Percentiles rank a stretch among this genome's conserved stretches.
Conservation (phyloP, 2,113 vertebrate species). For the Carollia perspicillata region DNA sequence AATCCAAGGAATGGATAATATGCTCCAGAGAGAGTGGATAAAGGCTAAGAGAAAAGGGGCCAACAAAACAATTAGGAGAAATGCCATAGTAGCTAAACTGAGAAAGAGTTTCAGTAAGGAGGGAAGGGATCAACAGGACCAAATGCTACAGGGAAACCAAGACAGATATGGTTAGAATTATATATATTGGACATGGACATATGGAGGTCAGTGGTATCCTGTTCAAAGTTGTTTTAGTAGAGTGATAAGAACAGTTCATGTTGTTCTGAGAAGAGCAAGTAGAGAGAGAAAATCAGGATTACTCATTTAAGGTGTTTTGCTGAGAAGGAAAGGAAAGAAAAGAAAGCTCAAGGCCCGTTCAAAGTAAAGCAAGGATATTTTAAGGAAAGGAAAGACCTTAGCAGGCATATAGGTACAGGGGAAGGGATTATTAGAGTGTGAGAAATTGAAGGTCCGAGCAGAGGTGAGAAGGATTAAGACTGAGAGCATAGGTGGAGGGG, state of each 20-base stretch:
- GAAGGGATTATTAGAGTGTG: not conserved
- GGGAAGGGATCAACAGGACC: not conserved
- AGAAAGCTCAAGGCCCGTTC: not conserved
- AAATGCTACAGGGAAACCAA: not conserved
- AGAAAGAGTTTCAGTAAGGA: not conserved
- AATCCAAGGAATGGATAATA: not conserved
- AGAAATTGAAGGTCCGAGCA: not conserved
- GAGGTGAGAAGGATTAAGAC: not conserved
- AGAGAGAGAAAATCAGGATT: not conserved
- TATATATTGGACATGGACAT: not conserved
- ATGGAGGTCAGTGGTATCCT: not conserved
- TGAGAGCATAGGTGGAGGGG: not conserved
- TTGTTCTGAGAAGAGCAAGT: not conserved
- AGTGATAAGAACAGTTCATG: not conserved
- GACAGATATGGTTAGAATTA: not conserved
- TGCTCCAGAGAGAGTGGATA: not conserved
- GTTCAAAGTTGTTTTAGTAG: not conserved
- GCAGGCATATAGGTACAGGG: not conserved
- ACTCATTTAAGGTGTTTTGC: not conserved
- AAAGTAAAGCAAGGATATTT: conserved; percentile 2
- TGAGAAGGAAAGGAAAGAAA: not conserved
- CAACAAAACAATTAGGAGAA: not conserved
- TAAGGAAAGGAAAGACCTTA: not conserved
- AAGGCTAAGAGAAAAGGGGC: not conserved
- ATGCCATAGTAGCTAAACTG: not conserved